Evolutionary conservation across 2,888 invertebrate genomes (phyloP), one percentile per base, ranked within the genome.

Genomic region (Psococerastis gibbosa): DNA sequence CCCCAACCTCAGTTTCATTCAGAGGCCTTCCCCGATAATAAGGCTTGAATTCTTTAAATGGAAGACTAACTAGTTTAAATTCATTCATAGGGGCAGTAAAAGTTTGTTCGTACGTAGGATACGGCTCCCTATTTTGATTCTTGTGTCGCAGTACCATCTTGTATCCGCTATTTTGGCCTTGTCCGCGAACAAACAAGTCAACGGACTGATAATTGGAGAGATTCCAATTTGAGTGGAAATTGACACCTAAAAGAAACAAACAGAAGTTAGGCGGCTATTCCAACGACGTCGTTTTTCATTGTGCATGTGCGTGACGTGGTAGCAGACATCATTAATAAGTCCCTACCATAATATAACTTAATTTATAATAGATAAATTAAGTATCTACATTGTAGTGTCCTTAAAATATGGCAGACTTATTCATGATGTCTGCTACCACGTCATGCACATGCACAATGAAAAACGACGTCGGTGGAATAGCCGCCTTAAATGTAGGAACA

Each of bases 61-160:
- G 65, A 27, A 76, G 57, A 45, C 57, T 60, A 2, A 70, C 60
- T 3, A 62, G 58, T n/a, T 64, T 62, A 52, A 73, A 72, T 44
- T 66, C 64, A 9, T 64, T 63, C 52, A 63, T 65, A 3, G 71
- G 67, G 1, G 65, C 69, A 68, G 72, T 60, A 45, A 66, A 67
- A 41, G 59, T 58, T 55, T 74, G 71, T 56, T 76, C 75, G 55
- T 73, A 76, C 1, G 69, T 67, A 49, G 67, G 64, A 52, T 70
- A 67, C 1, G 69, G 67, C 53, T 73, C 69, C 22, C 68, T 63
- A 49, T 70, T 65, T 44, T 67, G 55, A 35, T 65, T 66, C 52
- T 66, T 69, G 52, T 75, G 74, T 45, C 71, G 59, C 33, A 76
- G 57, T 42, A 71, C 66, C 23, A 75, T 60, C 63, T 76, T 76